A percentile compares a stretch with the other conserved stretches of the same genome.
These are phyloP conservation scores for Cyphomyrmex costatus DNA, from an alignment of 1,140 invertebrate genomes.

Conservation along the genomic window DNA sequence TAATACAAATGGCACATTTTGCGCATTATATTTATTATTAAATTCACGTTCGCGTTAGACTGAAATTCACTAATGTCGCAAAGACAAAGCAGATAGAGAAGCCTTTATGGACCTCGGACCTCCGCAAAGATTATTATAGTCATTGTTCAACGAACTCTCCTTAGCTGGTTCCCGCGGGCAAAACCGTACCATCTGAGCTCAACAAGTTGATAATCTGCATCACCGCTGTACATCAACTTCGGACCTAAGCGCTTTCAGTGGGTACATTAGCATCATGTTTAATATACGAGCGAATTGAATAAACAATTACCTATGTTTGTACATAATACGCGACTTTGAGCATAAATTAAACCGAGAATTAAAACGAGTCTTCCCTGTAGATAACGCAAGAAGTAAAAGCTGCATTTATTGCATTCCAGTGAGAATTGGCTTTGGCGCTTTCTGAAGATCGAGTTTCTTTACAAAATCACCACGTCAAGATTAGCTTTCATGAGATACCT, in stretches of 20 bases:
- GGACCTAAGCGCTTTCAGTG: slow-evolving; percentile 24
- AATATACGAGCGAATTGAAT: slow-evolving; percentile 20
- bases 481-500: slow-evolving; percentile 15
- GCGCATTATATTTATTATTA: not conserved
- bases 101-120: not conserved
- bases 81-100: not conserved
- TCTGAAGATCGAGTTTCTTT: slow-evolving; percentile 11
- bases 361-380: not conserved
- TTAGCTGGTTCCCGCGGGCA: slow-evolving; percentile 17
- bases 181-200: slow-evolving; percentile 31
- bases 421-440: not conserved
- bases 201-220: slow-evolving; percentile 55
- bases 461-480: not conserved
- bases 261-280: slow-evolving; percentile 36
- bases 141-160: slow-evolving; percentile 43
- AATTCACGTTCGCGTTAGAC: slow-evolving; percentile 1
- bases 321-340: not conserved
- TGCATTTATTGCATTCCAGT: not conserved
- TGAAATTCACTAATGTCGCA: slow-evolving; percentile 4
- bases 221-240: slow-evolving; percentile 8
- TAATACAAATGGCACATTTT: not conserved
- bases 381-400: not conserved
- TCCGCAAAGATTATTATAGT: slow-evolving; percentile 28
- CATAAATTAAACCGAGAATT: not conserved
- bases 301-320: slow-evolving; percentile 32